Evolutionary conservation across 2,888 invertebrate species (phyloP).

Genomic region (Vesta saturnalis): DNA sequence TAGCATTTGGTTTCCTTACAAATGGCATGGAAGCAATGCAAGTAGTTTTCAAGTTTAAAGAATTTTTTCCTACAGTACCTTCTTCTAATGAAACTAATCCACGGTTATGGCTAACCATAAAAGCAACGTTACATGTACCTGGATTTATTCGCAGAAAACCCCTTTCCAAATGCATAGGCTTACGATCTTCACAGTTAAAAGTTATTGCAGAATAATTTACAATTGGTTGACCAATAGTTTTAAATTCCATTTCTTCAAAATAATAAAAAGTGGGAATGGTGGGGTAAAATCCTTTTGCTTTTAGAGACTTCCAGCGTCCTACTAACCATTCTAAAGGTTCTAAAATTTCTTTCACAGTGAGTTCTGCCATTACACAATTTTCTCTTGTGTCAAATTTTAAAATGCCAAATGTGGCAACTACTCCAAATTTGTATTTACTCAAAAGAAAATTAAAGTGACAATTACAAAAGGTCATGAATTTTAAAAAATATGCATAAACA

Average conservation of each 20-base stretch:
- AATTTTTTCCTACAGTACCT: slow-evolving; percentile 60
- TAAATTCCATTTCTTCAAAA: slow-evolving; percentile 67
- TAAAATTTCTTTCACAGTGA: slow-evolving; percentile 46
- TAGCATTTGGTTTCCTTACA: slow-evolving; percentile 66
- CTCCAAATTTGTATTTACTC: too few species aligned
- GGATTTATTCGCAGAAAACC: slow-evolving; percentile 71
- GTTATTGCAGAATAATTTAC: slow-evolving; percentile 67
- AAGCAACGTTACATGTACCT: slow-evolving; percentile 64
- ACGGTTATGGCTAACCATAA: slow-evolving; percentile 71
- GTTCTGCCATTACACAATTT: neutral
- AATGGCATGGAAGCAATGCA: slow-evolving; percentile 65
- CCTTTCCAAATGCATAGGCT: slow-evolving; percentile 71
- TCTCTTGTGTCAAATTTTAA: neutral
- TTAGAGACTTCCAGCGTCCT: slow-evolving; percentile 68
- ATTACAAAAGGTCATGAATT: too few species aligned
- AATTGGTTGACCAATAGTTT: slow-evolving; percentile 70
- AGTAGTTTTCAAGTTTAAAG: slow-evolving; percentile 61
- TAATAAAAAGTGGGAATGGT: slow-evolving; percentile 68
- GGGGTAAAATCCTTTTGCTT: slow-evolving; percentile 67
- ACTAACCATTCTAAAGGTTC: slow-evolving; percentile 68
- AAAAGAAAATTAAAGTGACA: too few species aligned
- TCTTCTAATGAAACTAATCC: slow-evolving; percentile 70
- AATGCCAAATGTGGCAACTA: neutral
- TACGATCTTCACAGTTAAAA: slow-evolving; percentile 64
- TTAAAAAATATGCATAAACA: too few species aligned